Evolutionary conservation across 2,113 vertebrate genomes (phyloP).

Genomic region (Myotis lucifugus): DNA sequence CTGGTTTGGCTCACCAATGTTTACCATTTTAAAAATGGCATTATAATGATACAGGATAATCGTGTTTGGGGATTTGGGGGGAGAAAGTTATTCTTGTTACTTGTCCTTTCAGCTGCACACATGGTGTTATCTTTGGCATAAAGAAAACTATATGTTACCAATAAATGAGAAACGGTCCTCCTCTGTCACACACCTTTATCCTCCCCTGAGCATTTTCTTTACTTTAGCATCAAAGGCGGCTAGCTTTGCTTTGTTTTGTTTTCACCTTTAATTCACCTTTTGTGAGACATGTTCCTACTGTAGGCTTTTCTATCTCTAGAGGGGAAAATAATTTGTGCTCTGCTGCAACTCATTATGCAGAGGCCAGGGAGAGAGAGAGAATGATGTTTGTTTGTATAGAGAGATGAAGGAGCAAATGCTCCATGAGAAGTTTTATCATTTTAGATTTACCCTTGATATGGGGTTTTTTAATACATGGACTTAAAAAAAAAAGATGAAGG

Average conservation of each 20-base stretch:
- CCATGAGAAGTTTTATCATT: constrained; percentile 31
- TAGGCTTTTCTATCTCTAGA: background rate
- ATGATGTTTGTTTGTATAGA: constrained; percentile 11
- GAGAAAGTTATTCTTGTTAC: background rate
- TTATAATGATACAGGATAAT: background rate
- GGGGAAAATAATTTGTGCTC: constrained; percentile 4
- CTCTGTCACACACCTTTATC: background rate
- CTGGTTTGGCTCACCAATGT: background rate
- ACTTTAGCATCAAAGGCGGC: background rate
- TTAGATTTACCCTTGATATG: constrained; percentile 29
- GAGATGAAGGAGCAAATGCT: background rate
- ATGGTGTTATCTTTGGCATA: background rate
- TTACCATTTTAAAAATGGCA: background rate
- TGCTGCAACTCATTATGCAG: background rate
- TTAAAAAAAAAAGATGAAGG: background rate
- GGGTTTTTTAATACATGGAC: background rate
- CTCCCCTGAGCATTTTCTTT: background rate
- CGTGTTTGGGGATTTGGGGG: too few relatives aligned
- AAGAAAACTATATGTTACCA: background rate
- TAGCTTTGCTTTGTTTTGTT: background rate
- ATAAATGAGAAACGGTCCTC: background rate
- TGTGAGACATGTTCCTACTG: background rate
- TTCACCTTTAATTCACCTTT: constrained; percentile 57
- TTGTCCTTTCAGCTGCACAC: background rate
- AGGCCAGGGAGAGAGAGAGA: background rate